Base-by-base conservation (phyloP, 2,797 vertebrate genomes). In the Rhinogobio ventralis region DNA sequence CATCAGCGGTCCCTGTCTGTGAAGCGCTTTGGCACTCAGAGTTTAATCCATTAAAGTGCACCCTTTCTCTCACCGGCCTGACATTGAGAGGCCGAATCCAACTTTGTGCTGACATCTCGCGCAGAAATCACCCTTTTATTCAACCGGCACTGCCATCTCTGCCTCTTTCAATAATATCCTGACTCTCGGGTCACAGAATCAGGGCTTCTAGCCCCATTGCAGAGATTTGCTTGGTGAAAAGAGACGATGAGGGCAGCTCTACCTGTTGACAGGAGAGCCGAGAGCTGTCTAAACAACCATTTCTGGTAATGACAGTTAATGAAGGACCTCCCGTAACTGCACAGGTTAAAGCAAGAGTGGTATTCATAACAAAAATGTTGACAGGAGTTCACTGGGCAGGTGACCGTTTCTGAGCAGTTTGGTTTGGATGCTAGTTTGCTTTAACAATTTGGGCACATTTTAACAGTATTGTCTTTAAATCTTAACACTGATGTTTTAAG, bases 21-120 rank as follows among this genome's bases (percentile, higher is more conserved):
- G 19, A 89, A 88, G 90, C 92, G 87, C 92, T 92, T 91, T 92
- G 92, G 92, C 92, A 92, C 89, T 89, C 77, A 25, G 86, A 92
- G 91, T 94, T 94, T 95, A 95, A 95, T 95, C 93, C 94, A 91
- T 92, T 94, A 94, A 94, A 95, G 93, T 95, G 94, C 93, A 91
- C 91, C 90, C 91, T 93, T 93, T 90, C 92, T 92, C 88, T 92
- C 91, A 90, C 73, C 92, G 89, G 91, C 13, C 69, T 92, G 92
- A 92, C 90, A 94, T 93, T 92, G 94, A 95, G 93, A 94, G 93
- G 91, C 92, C 93, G 93, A 95, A 94, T 89, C 91, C 88, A 87
- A 91, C 93, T 94, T 93, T 93, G 92, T 92, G 92, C 93, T 95
- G 96, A 94, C 91, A 93, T 95, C 94, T 95, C 92, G 90, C 92